Evolutionary conservation across 2,113 vertebrate genomes (phyloP).

Genomic region (Zootoca vivipara): DNA sequence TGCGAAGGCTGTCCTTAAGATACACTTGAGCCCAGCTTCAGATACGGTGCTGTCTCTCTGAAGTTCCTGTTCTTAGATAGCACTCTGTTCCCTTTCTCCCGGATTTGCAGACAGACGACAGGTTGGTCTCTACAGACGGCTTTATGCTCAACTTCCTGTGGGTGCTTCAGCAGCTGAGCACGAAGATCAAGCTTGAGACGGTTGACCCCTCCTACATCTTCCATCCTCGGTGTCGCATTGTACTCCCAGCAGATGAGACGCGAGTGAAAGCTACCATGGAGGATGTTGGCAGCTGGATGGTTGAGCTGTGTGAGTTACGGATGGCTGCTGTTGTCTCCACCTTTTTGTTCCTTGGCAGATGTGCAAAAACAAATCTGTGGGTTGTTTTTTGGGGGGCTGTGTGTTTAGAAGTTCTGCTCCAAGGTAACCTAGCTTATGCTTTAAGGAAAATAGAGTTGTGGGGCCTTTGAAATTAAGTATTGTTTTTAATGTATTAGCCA

Average conservation of each 20-base stretch:
- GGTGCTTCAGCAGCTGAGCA: slow-evolving; percentile 97
- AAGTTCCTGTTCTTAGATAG: not conserved
- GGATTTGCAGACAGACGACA: slow-evolving; percentile 88
- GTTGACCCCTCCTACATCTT: slow-evolving; percentile 98
- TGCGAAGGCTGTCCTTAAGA: no score
- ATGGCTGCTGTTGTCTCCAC: not conserved
- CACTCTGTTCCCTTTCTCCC: not conserved
- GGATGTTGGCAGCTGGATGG: slow-evolving; percentile 88
- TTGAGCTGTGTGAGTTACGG: slow-evolving; percentile 86
- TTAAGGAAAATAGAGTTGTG: no score
- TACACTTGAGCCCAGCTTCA: no score
- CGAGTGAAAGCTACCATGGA: slow-evolving; percentile 96
- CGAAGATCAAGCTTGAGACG: slow-evolving; percentile 96
- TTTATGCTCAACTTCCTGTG: slow-evolving; percentile 99
- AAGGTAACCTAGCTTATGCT: no score
- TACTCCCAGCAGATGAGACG: slow-evolving; percentile 89
- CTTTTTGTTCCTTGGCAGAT: not conserved
- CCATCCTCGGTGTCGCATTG: slow-evolving; percentile 91
- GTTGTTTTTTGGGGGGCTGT: no score
- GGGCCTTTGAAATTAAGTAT: no score
- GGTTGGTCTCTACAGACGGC: slow-evolving; percentile 95
- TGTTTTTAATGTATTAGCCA: no score
- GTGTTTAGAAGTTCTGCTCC: no score
- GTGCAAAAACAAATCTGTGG: not conserved
- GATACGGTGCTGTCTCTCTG: no score